Evolutionary conservation across 2,888 invertebrate genomes (phyloP).

Genomic region (Morinoia aosen): DNA sequence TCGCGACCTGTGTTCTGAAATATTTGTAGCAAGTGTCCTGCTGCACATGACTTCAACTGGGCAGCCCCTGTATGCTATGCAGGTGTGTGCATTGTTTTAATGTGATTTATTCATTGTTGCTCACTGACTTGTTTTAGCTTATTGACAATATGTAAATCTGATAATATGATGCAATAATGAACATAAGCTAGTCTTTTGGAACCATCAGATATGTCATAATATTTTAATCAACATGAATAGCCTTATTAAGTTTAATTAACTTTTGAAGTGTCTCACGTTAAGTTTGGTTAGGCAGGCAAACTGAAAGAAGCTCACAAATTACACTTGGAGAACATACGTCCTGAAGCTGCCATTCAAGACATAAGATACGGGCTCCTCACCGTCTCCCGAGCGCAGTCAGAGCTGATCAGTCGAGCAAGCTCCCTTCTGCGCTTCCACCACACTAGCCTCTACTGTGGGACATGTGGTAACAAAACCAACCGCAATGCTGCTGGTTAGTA

Average conservation of each 20-base stretch:
- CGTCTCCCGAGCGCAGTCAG: slow-evolving; percentile 68
- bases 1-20: background rate
- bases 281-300: slow-evolving; percentile 45
- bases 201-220: too few relatives aligned
- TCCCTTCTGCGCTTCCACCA: slow-evolving; percentile 69
- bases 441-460: slow-evolving; percentile 69
- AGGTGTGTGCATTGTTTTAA: background rate
- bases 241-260: too few relatives aligned
- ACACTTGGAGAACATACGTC: background rate
- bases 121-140: background rate
- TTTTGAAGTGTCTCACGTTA: background rate
- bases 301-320: background rate
- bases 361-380: slow-evolving; percentile 69
- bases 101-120: background rate
- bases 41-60: slow-evolving; percentile 24
- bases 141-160: too few relatives aligned
- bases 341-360: slow-evolving; percentile 68
- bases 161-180: too few relatives aligned
- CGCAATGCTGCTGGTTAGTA: slow-evolving; percentile 62
- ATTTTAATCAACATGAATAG: too few relatives aligned
- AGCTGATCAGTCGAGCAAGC: slow-evolving; percentile 68
- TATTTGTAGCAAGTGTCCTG: background rate
- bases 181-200: too few relatives aligned
- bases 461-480: slow-evolving; percentile 68
- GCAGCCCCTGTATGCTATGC: slow-evolving; percentile 34